A percentile compares a stretch with the other conserved stretches of the same genome.
phyloP scores from a whole-genome alignment of 2,888 invertebrate genomes.

The Ophraella communa region DNA sequence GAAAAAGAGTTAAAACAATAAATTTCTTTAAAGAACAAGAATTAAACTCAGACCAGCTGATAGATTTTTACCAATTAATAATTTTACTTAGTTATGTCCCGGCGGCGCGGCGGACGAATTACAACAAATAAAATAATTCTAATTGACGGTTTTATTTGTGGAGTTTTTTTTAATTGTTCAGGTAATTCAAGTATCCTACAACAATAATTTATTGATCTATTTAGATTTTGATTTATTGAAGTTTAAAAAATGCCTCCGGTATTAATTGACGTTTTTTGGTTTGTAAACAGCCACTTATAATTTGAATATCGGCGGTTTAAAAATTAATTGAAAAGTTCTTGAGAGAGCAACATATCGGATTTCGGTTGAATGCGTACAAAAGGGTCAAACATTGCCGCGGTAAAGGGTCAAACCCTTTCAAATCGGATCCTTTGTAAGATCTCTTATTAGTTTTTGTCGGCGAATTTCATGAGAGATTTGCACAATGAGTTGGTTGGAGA shows the following conservation, averaged over 20 bases:
- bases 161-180: no score
- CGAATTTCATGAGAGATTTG: constrained; percentile 49
- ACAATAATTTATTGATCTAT: not conserved
- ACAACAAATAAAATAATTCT: no score
- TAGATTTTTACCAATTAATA: no score
- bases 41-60: no score
- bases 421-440: constrained; percentile 51
- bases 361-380: constrained; percentile 44
- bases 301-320: constrained; percentile 4
- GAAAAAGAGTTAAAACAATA: no score
- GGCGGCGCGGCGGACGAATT: no score
- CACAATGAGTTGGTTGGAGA: constrained; percentile 45
- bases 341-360: constrained; percentile 44
- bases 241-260: not conserved
- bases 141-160: no score
- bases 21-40: no score
- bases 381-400: constrained; percentile 47
- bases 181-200: no score
- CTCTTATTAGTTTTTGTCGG: constrained; percentile 52
- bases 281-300: not conserved
- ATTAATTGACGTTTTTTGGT: not conserved
- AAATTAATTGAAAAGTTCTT: constrained; percentile 21
- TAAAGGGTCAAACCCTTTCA: constrained; percentile 49
- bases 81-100: no score
- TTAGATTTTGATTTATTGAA: not conserved